Conservation (phyloP, 2,888 invertebrate species). For the Graphium colonna region DNA sequence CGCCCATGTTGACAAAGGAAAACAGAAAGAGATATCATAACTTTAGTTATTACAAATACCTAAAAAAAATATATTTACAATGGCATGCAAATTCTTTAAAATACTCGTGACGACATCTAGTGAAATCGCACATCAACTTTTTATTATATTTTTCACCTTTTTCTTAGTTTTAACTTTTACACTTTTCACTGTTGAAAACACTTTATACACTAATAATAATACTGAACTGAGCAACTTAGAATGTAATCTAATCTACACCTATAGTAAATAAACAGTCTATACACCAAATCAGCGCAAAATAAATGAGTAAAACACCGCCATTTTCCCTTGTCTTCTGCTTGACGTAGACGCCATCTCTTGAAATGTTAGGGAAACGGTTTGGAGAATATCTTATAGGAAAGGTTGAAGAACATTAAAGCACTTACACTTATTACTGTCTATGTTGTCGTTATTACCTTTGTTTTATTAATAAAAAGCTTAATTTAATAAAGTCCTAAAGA, state of each 20-base stretch:
- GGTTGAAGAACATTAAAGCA: no score
- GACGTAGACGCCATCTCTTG: constrained; percentile 7
- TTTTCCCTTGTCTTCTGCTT: constrained; percentile 28
- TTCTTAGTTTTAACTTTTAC: neutral
- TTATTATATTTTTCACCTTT: neutral
- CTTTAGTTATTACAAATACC: no score
- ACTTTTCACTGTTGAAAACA: neutral
- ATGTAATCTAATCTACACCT: constrained; percentile 44
- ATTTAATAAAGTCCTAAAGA: no score
- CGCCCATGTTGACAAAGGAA: no score
- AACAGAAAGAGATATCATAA: no score
- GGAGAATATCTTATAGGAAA: no score
- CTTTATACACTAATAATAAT: constrained; percentile 56
- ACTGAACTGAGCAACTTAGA: constrained; percentile 52
- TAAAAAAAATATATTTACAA: no score
- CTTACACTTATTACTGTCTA: no score
- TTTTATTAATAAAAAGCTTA: no score
- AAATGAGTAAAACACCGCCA: constrained; percentile 67
- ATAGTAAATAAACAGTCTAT: constrained; percentile 43
- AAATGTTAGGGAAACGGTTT: no score
- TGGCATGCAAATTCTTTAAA: no score
- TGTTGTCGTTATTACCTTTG: no score
- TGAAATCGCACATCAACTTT: neutral
- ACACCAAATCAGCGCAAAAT: constrained; percentile 65
- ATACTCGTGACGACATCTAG: neutral